A percentile compares a stretch with the other conserved stretches of the same genome.
phyloP scores from a whole-genome alignment of 2,797 vertebrate genomes.

The Cuculus canorus region DNA sequence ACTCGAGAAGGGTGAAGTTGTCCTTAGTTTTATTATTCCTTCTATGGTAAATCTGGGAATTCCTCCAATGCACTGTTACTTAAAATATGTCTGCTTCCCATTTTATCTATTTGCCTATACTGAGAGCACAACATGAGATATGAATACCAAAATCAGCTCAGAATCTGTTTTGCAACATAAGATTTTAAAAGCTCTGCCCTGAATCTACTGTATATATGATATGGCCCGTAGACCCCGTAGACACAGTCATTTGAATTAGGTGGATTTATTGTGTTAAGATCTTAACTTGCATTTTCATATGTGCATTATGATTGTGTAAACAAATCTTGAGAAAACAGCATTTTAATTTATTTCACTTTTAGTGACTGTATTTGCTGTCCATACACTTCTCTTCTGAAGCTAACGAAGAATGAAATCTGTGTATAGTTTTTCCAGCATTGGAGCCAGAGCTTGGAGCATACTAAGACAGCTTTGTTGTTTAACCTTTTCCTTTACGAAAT shows the following conservation, averaged over 20 bases:
- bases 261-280: neutral
- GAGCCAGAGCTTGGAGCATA: neutral
- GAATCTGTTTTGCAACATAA: neutral
- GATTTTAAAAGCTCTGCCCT: neutral
- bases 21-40: neutral
- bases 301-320: neutral
- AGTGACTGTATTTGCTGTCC: neutral
- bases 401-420: neutral
- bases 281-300: neutral
- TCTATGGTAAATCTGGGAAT: neutral
- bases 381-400: neutral
- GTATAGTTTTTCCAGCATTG: neutral
- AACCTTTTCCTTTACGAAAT: neutral
- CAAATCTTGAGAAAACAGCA: neutral
- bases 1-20: neutral
- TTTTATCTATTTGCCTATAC: neutral
- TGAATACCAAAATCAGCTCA: neutral
- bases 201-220: neutral
- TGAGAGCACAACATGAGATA: neutral
- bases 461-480: neutral
- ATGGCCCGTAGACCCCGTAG: neutral
- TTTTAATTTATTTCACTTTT: neutral
- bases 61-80: neutral
- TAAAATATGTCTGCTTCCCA: neutral
- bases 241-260: neutral